These are phyloP conservation scores for Troilus luridus DNA, from an alignment of 2,888 invertebrate species.

Conservation along the genomic window DNA sequence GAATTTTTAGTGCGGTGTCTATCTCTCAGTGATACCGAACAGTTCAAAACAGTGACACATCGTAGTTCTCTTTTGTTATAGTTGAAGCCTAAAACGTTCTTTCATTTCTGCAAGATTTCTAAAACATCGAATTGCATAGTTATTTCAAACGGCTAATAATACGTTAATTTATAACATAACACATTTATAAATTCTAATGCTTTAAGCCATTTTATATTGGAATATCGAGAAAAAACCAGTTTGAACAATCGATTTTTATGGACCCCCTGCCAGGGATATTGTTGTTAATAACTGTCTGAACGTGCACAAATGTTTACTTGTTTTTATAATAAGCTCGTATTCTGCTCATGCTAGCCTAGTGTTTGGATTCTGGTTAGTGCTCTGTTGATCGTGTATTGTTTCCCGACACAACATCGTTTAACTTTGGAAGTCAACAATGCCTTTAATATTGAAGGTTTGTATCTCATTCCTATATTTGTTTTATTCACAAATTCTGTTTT, in stretches of 20 bases:
- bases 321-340: neutral
- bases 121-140: neutral
- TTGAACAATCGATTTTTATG: neutral
- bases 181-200: neutral
- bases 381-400: neutral
- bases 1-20: neutral
- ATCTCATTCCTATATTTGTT: neutral
- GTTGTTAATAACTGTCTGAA: neutral
- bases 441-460: neutral
- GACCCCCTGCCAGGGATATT: neutral
- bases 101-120: neutral
- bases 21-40: neutral
- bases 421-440: neutral
- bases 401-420: neutral
- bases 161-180: too few relatives aligned
- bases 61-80: neutral
- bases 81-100: too few relatives aligned
- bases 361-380: neutral
- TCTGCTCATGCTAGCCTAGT: neutral
- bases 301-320: slow-evolving; percentile 8
- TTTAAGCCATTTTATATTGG: neutral
- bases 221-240: neutral
- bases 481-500: neutral
- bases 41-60: neutral
- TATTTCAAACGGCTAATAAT: too few relatives aligned